These are phyloP conservation scores for Lamellibrachia luymesi DNA, from an alignment of 1,140 invertebrate genomes.

Conservation along the genomic window DNA sequence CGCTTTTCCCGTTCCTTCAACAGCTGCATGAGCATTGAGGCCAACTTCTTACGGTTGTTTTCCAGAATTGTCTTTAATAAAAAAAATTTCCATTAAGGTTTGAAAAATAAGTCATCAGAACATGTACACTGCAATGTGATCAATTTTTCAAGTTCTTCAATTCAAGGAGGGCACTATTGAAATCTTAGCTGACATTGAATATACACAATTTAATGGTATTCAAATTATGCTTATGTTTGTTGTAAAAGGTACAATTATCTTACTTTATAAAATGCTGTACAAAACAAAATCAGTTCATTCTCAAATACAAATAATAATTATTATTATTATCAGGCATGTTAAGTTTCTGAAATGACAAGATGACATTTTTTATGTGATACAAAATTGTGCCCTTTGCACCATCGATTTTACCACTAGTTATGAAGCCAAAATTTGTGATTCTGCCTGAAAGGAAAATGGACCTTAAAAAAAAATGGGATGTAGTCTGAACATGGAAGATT, in stretches of 20 bases:
- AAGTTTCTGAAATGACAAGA: no score
- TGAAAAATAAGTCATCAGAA: background rate
- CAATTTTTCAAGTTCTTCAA: background rate
- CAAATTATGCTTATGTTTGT: background rate
- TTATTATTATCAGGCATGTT: no score
- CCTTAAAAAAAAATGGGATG: no score
- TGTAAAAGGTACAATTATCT: background rate
- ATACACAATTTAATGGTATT: background rate
- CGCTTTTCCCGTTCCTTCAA: constrained; percentile 72
- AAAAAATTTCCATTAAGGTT: background rate
- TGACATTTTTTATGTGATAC: no score
- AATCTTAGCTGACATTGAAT: background rate
- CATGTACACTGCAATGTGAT: background rate
- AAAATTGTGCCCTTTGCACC: no score
- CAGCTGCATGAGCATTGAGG: constrained; percentile 70
- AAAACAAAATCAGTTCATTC: background rate
- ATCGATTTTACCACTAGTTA: no score
- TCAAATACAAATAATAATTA: background rate
- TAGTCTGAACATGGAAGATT: no score
- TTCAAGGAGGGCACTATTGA: background rate
- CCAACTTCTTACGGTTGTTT: constrained; percentile 71
- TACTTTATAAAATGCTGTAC: background rate
- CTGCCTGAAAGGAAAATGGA: no score
- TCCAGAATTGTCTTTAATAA: constrained; percentile 66
- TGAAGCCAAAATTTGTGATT: no score